Evolutionary conservation across 1,140 invertebrate genomes (phyloP), one percentile per base, ranked within the genome.

Genomic region (Ganaspis sp.): DNA sequence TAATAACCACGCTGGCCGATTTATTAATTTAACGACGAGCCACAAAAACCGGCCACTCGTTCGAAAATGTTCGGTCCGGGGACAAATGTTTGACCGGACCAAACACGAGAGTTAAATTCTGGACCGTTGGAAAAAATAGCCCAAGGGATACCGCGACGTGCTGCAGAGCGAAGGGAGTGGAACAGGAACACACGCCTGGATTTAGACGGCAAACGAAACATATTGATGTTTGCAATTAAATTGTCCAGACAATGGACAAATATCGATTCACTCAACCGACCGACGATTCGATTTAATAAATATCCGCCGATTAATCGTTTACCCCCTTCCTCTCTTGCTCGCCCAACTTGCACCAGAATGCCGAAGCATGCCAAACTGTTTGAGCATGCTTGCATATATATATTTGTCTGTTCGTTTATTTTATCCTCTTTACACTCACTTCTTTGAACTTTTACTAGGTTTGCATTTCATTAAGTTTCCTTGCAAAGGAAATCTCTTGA

Each of bases 171-270:
- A 40, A 23, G 69, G 19, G 64, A 74, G n/a, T 23, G 49, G 26
- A 53, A 34, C 70, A 17, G 40, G 21, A 23, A 19, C 26, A 73
- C 21, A 23, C 45, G 42, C 23, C 38, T 69, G 11, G 70, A 70
- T 74, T 81, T 80, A 83, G 81, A 80, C 81, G 81, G 75, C 84
- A 85, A 87, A 87, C 85, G 81, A 87, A 88, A 88, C 86, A 85
- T 87, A 88, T 89, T 89, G 88, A 86, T 87, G 86, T 87, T 89
- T 87, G 85, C 85, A 89, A 89, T 88, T 87, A 87, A 88, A 89
- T 87, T 82, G 84, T 72, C 78, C 86, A 88, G 86, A 88, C 87
- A 87, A 88, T 88, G 83, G 86, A 87, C 87, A 88, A 88, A 89
- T 87, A 89, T 77, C 81, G 85, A 85, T 86, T 84, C 82, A 82